A percentile compares a stretch with the other conserved stretches of the same genome.
phyloP scores from a whole-genome alignment of 2,888 invertebrate genomes.

The Andrena fulva region DNA sequence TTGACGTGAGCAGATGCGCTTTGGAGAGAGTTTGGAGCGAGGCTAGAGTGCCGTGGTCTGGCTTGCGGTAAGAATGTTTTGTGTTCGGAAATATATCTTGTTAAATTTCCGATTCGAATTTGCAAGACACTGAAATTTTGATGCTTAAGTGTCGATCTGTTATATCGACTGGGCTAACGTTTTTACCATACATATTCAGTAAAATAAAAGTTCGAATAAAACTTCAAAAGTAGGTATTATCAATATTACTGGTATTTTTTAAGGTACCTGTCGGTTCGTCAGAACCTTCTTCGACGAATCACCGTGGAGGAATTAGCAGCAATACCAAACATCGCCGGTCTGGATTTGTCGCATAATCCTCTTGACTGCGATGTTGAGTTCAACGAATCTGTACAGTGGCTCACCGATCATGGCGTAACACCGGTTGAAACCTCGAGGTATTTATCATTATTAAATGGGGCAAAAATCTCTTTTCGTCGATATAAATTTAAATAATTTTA shows the following conservation, averaged over 20 bases:
- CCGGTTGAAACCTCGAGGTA: conserved; percentile 84
- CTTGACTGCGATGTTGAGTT: conserved; percentile 90
- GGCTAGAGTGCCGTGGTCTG: conserved; percentile 78
- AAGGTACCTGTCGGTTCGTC: conserved; percentile 81
- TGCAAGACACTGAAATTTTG: background rate
- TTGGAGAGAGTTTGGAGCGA: conserved; percentile 89
- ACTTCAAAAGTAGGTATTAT: background rate
- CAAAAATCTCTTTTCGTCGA: background rate
- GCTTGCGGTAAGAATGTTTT: conserved; percentile 74
- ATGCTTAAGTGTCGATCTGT: background rate
- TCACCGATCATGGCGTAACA: conserved; percentile 87
- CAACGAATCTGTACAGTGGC: conserved; percentile 88
- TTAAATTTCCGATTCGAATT: background rate
- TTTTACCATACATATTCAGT: background rate
- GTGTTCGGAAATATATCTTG: background rate
- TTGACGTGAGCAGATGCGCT: conserved; percentile 90
- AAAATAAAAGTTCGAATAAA: background rate
- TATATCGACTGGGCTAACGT: background rate
- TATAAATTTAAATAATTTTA: background rate
- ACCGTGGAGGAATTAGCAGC: conserved; percentile 87
- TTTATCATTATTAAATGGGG: background rate
- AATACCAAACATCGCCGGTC: conserved; percentile 86
- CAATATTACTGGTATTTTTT: conserved; percentile 1
- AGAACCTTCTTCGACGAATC: conserved; percentile 82
- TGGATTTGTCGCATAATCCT: conserved; percentile 89